Base-by-base conservation (phyloP, 64 coral and sea anemone species). In the Montipora cactus region DNA sequence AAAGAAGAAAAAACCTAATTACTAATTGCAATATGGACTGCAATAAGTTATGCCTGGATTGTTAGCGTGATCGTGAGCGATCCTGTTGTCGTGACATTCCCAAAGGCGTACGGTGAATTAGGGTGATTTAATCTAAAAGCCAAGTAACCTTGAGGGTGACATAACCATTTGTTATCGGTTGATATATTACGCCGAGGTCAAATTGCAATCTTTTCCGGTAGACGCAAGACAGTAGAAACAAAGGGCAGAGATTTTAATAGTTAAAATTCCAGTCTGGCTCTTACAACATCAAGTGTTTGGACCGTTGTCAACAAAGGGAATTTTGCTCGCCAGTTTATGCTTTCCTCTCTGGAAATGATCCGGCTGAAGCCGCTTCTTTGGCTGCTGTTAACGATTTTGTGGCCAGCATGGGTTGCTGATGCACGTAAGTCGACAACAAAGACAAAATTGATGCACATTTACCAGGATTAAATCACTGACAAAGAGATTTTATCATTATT, bases 151-250 rank as follows among this genome's bases (percentile, higher is more conserved):
- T 55, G 52, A 55, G 52, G 52, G 13, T 64, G 59, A 64, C 59
- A 64, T 15, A 46, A 44, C 74, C 12, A 14, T 76, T 44, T 76
- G 23, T 37, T 76, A 46, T 76, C 58, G 47, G 52, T 64, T 62
- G 52, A 67, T 83, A 67, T 83, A 0, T 67, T 84, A 84, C 81
- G 81, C 37, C 59, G 23, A 14, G 59, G 81, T 84, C 81, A 67
- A 47, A 67, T 84, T 67, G 59, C 80, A 83, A 9, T 28, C 14
- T 66, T 46, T 21, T 25, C 21, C 69, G 69, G 21, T 19, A 73
- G 21, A 45, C 9, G 28, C 18, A n/a, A 8, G 64, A 68, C 64
- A 5, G 22, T 45, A 14, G 59, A 2, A 37, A 67, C 59, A 47
- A n/a, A 67, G 58, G 67, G 45, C 28, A 55, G 79, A 62, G 53